phyloP scores from a whole-genome alignment of 1,140 invertebrate genomes.

The Diprion similis region DNA sequence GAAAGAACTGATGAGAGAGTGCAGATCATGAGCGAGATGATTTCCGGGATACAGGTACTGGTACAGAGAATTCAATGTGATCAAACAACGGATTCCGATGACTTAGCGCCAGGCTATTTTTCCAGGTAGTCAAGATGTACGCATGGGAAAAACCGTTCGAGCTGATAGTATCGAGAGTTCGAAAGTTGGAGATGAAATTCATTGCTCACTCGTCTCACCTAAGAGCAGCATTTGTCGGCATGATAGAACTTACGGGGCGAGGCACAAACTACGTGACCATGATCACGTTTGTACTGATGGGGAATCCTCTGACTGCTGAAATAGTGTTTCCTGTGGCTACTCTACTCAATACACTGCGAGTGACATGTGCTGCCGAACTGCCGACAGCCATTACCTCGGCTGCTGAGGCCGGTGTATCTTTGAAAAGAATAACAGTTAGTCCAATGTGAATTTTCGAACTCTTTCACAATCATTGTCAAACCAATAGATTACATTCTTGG shows the following conservation, averaged over 20 bases:
- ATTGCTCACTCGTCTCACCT: conserved; percentile 76
- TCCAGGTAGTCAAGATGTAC: conserved; percentile 80
- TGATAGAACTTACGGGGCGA: conserved; percentile 76
- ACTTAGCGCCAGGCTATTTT: neutral
- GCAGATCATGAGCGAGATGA: conserved; percentile 80
- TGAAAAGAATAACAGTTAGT: conserved; percentile 63
- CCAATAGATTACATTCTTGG: neutral
- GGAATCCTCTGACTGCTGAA: conserved; percentile 72
- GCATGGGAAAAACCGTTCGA: conserved; percentile 78
- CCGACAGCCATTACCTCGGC: conserved; percentile 73
- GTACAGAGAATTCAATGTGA: too few relatives aligned
- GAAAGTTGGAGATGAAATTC: conserved; percentile 71
- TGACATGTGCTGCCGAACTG: conserved; percentile 73
- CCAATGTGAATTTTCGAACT: neutral
- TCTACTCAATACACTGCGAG: conserved; percentile 71
- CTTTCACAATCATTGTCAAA: neutral
- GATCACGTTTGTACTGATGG: conserved; percentile 71
- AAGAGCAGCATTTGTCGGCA: conserved; percentile 73
- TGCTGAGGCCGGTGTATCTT: conserved; percentile 72
- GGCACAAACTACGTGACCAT: conserved; percentile 77
- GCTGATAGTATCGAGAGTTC: conserved; percentile 61
- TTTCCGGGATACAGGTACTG: conserved; percentile 72
- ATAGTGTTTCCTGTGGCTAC: conserved; percentile 68
- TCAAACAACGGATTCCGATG: too few relatives aligned
- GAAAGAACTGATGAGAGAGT: conserved; percentile 74